These are phyloP conservation scores for Lydus trimaculatus DNA, from an alignment of 2,888 invertebrate species.

Conservation along the genomic window DNA sequence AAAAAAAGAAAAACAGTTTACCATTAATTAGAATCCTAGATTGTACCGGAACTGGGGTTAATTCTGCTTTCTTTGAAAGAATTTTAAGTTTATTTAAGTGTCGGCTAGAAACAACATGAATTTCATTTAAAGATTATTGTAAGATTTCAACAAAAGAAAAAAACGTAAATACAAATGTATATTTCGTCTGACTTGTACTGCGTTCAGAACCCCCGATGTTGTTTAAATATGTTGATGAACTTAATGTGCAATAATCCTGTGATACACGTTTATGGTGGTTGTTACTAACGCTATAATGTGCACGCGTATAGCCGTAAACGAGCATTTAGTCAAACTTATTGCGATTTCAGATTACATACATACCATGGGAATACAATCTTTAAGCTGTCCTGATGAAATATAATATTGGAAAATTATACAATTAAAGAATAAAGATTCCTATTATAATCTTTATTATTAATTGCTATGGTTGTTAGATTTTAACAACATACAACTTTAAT, in stretches of 20 bases:
- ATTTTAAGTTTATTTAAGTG: not conserved
- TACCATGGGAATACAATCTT: constrained; percentile 33
- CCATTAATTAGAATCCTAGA: too few relatives aligned
- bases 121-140: not conserved
- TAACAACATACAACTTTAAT: not conserved
- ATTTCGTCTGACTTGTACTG: not conserved
- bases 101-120: not conserved
- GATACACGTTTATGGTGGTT: constrained; percentile 52
- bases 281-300: constrained; percentile 53
- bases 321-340: constrained; percentile 50
- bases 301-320: constrained; percentile 48
- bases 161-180: not conserved
- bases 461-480: constrained; percentile 2
- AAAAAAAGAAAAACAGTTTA: not conserved
- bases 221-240: constrained; percentile 27
- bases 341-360: constrained; percentile 40
- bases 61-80: not conserved
- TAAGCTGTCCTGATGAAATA: constrained; percentile 42
- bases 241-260: constrained; percentile 46
- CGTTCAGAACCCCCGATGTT: not conserved
- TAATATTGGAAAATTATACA: constrained; percentile 46
- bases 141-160: not conserved
- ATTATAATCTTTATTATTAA: not conserved
- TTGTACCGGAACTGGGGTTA: not conserved
- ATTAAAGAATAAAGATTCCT: not conserved